These are phyloP conservation scores for Carterocephalus palaemon DNA, from an alignment of 2,888 invertebrate species.

Conservation along the genomic window DNA sequence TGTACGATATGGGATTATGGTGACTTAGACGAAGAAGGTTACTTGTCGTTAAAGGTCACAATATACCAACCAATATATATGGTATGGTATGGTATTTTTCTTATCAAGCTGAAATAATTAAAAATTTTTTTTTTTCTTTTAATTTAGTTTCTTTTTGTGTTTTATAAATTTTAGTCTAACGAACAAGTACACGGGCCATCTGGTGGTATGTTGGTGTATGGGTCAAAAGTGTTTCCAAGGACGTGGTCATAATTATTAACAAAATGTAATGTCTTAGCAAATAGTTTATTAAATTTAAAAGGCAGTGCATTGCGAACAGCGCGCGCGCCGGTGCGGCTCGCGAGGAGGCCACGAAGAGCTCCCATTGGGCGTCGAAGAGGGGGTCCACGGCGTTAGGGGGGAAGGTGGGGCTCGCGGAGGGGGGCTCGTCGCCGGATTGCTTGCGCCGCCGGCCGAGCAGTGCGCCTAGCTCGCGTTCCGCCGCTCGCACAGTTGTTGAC, in stretches of 20 bases:
- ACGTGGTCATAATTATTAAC: background rate
- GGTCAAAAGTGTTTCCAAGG: no score
- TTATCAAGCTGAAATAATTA: no score
- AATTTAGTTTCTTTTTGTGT: no score
- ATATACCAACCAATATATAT: no score
- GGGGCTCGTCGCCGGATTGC: slow-evolving; percentile 27
- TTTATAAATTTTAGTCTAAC: no score
- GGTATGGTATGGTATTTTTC: no score
- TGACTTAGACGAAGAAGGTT: no score
- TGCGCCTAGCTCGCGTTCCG: slow-evolving; percentile 57
- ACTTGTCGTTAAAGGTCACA: no score
- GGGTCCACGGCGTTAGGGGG: slow-evolving; percentile 42
- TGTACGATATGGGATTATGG: no score
- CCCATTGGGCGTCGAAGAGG: slow-evolving; percentile 47
- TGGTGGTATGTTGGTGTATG: no score
- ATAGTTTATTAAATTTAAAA: slow-evolving; percentile 54
- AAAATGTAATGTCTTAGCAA: slow-evolving; percentile 47
- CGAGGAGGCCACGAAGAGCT: slow-evolving; percentile 45
- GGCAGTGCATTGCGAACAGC: slow-evolving; percentile 37
- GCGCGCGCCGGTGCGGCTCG: slow-evolving; percentile 26
- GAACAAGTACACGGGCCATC: no score
- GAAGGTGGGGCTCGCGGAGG: slow-evolving; percentile 29
- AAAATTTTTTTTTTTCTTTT: no score
- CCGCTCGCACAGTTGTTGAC: slow-evolving; percentile 36
- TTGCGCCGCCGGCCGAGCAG: slow-evolving; percentile 47